Percentiles rank a stretch among this genome's conserved stretches.
Evolutionary conservation across 53 echinoderm and acorn worm species (phyloP).

Genomic region (Holothuria leucospilota): DNA sequence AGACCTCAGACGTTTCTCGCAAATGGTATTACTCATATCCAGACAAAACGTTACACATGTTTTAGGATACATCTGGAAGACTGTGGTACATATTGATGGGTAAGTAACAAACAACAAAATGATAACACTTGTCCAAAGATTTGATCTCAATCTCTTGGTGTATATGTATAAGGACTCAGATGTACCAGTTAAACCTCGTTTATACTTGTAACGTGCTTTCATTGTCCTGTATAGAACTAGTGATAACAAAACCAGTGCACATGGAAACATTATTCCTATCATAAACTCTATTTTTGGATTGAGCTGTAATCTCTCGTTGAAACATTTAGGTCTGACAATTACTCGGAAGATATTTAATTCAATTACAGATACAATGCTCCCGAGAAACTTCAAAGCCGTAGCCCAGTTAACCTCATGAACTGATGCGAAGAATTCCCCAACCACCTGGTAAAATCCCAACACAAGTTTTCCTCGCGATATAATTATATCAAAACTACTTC

Average conservation of each 20-base stretch:
- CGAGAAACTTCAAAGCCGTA: neutral
- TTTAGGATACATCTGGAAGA: no score
- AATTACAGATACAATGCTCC: no score
- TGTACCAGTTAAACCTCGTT: neutral
- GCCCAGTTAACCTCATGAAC: neutral
- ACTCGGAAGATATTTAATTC: no score
- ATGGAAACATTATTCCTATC: neutral
- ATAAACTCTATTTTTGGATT: neutral
- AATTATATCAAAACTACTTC: neutral
- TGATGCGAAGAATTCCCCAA: neutral
- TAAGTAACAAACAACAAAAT: no score
- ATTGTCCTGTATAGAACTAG: neutral
- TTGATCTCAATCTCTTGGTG: neutral
- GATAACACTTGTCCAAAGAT: neutral
- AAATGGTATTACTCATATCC: neutral
- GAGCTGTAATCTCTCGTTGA: neutral
- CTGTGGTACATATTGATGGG: no score
- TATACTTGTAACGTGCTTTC: neutral
- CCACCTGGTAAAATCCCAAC: neutral
- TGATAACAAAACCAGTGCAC: neutral
- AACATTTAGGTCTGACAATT: neutral
- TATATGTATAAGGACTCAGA: no score
- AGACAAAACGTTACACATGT: slow-evolving; percentile 53
- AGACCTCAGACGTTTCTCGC: slow-evolving; percentile 15
- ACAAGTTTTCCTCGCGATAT: no score